phyloP scores from a whole-genome alignment of 2,888 invertebrate species.

The Cheilosia scutellata region DNA sequence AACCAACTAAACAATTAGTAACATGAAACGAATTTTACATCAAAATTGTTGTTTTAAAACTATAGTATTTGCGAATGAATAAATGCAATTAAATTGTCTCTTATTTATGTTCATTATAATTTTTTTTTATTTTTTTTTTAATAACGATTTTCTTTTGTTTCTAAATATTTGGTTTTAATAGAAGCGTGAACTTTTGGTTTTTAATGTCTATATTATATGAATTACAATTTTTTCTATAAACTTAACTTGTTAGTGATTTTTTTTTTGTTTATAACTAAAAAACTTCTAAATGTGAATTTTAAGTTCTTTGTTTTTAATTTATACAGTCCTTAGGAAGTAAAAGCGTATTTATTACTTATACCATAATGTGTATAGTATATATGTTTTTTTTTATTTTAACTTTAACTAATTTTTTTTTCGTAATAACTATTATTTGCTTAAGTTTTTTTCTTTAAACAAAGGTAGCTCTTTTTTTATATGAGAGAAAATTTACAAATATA shows the following conservation, averaged over 20 bases:
- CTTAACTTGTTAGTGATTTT: constrained; percentile 66
- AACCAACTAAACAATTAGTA: constrained; percentile 31
- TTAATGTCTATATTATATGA: constrained; percentile 61
- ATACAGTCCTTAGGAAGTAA: constrained; percentile 83
- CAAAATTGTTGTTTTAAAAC: constrained; percentile 58
- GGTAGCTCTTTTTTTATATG: constrained; percentile 22
- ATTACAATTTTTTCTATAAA: constrained; percentile 64
- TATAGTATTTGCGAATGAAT: constrained; percentile 69
- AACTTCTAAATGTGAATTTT: constrained; percentile 68
- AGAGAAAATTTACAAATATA: constrained; percentile 18
- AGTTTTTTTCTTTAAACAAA: constrained; percentile 50
- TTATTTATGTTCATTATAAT: constrained; percentile 31
- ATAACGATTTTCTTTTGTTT: constrained; percentile 35
- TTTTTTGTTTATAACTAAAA: constrained; percentile 78
- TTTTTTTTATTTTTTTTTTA: constrained; percentile 44
- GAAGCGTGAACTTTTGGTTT: constrained; percentile 72
- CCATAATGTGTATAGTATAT: constrained; percentile 74
- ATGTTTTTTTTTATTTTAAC: constrained; percentile 46
- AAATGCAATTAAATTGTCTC: constrained; percentile 66
- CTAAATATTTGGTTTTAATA: constrained; percentile 59
- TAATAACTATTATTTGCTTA: constrained; percentile 62
- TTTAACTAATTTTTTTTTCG: constrained; percentile 44
- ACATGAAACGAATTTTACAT: constrained; percentile 69
- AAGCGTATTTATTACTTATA: constrained; percentile 84
- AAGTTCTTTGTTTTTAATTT: constrained; percentile 65